Conservation (phyloP, 2,113 vertebrate genomes). For the Castor canadensis region DNA sequence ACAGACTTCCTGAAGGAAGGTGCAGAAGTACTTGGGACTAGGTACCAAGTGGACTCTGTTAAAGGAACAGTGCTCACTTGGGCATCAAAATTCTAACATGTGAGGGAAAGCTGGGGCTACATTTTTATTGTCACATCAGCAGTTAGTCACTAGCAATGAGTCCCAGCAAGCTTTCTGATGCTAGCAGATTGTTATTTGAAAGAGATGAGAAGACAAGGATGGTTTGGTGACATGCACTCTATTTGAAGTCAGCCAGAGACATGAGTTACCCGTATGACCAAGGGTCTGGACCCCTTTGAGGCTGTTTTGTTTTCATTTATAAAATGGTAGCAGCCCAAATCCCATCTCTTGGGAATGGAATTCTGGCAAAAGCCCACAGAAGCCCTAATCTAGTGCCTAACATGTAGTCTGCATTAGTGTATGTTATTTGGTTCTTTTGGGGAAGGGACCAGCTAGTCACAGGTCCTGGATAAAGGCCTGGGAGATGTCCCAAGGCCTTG, state of each 20-base stretch:
- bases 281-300: too few relatives aligned
- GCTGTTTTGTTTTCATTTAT: background rate
- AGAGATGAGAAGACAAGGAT: background rate
- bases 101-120: background rate
- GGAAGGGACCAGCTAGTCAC: background rate
- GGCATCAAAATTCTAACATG: background rate
- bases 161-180: background rate
- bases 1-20: background rate
- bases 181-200: background rate
- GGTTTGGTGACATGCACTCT: background rate
- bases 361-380: background rate
- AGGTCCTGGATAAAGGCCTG: background rate
- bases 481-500: background rate
- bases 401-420: background rate
- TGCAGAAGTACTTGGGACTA: background rate
- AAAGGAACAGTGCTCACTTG: background rate
- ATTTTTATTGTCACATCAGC: background rate
- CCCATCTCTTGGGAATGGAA: background rate
- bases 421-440: background rate
- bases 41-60: rapidly evolving
- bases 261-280: too few relatives aligned
- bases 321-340: background rate
- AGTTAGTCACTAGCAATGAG: background rate
- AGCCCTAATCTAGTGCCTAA: too few relatives aligned
- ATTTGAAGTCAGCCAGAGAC: background rate